Conservation (phyloP, 2,888 invertebrate species). For the Troides helena region DNA sequence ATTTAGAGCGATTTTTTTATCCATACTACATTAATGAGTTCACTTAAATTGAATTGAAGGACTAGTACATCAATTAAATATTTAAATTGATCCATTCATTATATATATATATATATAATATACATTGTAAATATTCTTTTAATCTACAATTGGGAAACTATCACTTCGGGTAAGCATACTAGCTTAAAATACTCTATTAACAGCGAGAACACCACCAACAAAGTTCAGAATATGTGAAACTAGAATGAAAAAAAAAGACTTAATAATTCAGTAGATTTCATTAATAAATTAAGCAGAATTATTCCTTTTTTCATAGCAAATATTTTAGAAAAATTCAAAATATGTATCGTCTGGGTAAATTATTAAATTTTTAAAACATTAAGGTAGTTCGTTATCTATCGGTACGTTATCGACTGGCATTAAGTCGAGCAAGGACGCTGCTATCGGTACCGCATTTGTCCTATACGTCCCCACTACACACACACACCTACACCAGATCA, state of each 20-base stretch:
- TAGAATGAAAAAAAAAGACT: no score
- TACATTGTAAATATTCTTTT: no score
- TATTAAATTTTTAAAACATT: slow-evolving; percentile 27
- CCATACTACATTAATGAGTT: slow-evolving; percentile 36
- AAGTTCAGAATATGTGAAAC: no score
- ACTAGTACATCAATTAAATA: neutral
- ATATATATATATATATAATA: no score
- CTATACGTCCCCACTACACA: slow-evolving; percentile 35
- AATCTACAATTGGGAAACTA: no score
- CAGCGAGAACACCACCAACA: no score
- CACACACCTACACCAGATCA: slow-evolving; percentile 26
- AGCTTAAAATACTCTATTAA: no score
- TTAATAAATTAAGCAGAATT: neutral
- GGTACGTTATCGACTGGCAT: slow-evolving; percentile 54
- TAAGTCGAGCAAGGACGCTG: slow-evolving; percentile 71
- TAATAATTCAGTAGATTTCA: no score
- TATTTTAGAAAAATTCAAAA: neutral
- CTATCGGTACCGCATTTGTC: slow-evolving; percentile 47
- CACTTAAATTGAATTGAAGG: neutral
- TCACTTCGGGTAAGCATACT: no score
- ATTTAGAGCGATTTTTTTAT: slow-evolving; percentile 55
- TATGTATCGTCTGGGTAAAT: neutral
- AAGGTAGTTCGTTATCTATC: slow-evolving; percentile 36
- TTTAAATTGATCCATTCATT: no score
- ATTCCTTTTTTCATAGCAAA: no score